Percentiles rank a stretch among this genome's conserved stretches.
phyloP scores from a whole-genome alignment of 2,113 vertebrate species.

The Oncorhynchus clarkii region DNA sequence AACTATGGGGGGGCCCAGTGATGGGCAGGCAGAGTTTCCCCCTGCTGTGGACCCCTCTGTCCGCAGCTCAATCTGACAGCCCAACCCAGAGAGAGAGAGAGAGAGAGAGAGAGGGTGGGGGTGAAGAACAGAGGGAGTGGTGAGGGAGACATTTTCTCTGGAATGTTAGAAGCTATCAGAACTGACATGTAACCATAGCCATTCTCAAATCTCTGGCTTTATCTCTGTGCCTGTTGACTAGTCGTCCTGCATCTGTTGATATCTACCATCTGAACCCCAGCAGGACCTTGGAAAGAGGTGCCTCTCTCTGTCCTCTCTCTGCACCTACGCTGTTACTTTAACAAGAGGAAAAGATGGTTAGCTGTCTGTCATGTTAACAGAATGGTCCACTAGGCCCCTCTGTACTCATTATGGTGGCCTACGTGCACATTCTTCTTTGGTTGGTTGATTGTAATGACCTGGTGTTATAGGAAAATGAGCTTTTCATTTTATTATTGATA shows the following conservation, averaged over 20 bases:
- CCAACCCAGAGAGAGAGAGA: slow-evolving; percentile 3
- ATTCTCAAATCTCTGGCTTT: slow-evolving; percentile 26
- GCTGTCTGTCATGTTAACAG: background rate
- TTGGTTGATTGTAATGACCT: background rate
- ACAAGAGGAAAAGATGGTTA: background rate
- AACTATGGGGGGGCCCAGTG: slow-evolving; percentile 32
- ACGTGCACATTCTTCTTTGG: background rate
- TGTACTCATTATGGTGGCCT: background rate
- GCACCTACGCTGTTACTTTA: background rate
- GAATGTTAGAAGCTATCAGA: slow-evolving; percentile 30
- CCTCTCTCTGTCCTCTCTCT: background rate
- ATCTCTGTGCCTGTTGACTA: slow-evolving; percentile 8
- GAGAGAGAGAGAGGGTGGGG: background rate
- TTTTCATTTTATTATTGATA: background rate
- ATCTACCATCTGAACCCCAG: slow-evolving; percentile 11
- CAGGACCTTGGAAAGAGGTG: slow-evolving; percentile 2
- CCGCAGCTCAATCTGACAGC: slow-evolving; percentile 58
- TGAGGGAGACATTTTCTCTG: slow-evolving; percentile 16
- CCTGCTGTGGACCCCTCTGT: slow-evolving; percentile 62
- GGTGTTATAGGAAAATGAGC: background rate
- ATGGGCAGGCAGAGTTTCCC: slow-evolving; percentile 48
- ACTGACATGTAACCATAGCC: slow-evolving; percentile 36
- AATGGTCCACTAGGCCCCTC: background rate
- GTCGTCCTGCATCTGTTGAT: background rate
- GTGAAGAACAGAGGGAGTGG: slow-evolving; percentile 23